A percentile compares a stretch with the other conserved stretches of the same genome.
These are phyloP conservation scores for Ailurus styani DNA, from an alignment of 2,113 vertebrate genomes.

Conservation along the genomic window DNA sequence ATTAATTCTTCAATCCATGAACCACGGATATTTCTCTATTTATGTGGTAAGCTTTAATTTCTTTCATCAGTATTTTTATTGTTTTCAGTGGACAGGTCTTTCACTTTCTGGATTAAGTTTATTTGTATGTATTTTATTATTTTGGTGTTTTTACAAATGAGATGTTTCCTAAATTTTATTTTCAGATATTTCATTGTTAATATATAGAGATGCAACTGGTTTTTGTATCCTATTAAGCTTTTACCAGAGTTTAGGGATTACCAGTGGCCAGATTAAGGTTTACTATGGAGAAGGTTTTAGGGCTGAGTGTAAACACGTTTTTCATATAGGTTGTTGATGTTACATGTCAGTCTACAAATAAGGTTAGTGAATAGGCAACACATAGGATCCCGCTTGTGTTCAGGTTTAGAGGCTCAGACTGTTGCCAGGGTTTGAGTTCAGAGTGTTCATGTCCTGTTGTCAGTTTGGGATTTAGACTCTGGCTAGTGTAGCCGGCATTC, in stretches of 20 bases:
- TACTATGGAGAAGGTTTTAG: not conserved
- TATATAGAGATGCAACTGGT: not conserved
- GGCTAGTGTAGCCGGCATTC: not conserved
- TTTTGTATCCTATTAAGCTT: not conserved
- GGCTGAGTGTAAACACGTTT: not conserved
- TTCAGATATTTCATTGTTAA: not conserved
- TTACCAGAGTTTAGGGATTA: not conserved
- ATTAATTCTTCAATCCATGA: not conserved
- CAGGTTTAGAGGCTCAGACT: not conserved
- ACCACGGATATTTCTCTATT: not conserved
- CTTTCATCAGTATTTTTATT: not conserved
- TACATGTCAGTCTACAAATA: not conserved
- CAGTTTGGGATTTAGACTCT: not conserved
- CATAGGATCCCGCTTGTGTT: not conserved
- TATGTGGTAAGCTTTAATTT: not conserved
- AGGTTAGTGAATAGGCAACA: not conserved
- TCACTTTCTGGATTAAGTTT: not conserved
- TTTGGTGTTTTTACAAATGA: not conserved
- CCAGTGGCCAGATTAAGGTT: not conserved
- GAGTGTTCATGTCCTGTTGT: not conserved
- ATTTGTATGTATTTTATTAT: not conserved
- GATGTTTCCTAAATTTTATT: not conserved
- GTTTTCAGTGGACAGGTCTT: not conserved
- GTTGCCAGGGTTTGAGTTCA: not conserved
- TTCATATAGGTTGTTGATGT: not conserved